Percentiles rank a stretch among this genome's conserved stretches.
These are phyloP conservation scores for Adelphocoris suturalis DNA, from an alignment of 2,888 invertebrate genomes.

Conservation along the genomic window DNA sequence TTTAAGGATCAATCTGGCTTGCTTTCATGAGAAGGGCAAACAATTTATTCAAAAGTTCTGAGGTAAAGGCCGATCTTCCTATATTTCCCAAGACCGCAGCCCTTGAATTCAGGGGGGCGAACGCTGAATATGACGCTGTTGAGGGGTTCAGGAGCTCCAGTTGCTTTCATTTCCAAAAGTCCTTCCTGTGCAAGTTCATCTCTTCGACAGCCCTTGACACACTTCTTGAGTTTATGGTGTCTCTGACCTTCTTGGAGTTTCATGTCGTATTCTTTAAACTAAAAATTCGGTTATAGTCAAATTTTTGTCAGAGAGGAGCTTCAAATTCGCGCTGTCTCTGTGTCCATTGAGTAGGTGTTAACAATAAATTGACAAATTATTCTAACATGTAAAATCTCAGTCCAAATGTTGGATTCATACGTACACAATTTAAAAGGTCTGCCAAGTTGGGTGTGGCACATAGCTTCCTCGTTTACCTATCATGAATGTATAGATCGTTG, in stretches of 20 bases:
- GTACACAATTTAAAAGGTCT: too few relatives aligned
- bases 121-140: neutral
- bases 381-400: too few relatives aligned
- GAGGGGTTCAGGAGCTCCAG: neutral
- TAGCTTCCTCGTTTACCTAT: too few relatives aligned
- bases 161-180: conserved; percentile 5
- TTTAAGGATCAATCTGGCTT: too few relatives aligned
- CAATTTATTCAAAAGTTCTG: conserved; percentile 13
- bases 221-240: conserved; percentile 14
- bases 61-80: conserved; percentile 19
- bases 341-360: too few relatives aligned
- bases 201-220: neutral
- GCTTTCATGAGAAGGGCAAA: too few relatives aligned
- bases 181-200: conserved; percentile 22
- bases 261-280: neutral
- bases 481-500: too few relatives aligned
- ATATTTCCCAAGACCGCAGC: neutral
- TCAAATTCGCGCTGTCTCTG: too few relatives aligned
- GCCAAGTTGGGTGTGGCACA: too few relatives aligned
- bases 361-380: too few relatives aligned
- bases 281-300: neutral
- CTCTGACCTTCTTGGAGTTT: neutral
- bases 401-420: too few relatives aligned
- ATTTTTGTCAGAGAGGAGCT: too few relatives aligned
- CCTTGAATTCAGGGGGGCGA: neutral